phyloP scores from a whole-genome alignment of 2,888 invertebrate species.

The Chromoteleia sp. region DNA sequence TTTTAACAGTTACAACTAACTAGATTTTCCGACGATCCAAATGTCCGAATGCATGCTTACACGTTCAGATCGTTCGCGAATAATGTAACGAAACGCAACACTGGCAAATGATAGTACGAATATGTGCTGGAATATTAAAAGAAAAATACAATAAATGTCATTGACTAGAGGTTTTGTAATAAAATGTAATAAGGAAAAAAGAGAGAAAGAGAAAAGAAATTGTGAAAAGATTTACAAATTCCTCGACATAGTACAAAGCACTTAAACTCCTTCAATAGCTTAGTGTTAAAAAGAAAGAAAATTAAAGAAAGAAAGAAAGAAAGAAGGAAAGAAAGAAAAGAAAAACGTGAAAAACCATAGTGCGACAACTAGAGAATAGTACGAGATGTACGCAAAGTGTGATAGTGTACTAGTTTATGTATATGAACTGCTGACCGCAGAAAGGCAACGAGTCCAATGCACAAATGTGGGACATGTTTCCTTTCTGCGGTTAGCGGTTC shows the following conservation, averaged over 20 bases:
- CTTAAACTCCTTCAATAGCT: constrained; percentile 81
- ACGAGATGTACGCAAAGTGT: constrained; percentile 27
- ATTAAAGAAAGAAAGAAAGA: constrained; percentile 22
- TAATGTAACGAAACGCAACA: constrained; percentile 20
- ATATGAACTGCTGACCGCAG: no score
- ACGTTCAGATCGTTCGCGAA: constrained; percentile 18
- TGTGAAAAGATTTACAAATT: constrained; percentile 82
- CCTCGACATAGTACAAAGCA: constrained; percentile 85
- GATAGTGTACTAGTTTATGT: constrained; percentile 42
- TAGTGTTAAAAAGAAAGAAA: constrained; percentile 72
- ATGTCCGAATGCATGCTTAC: constrained; percentile 14
- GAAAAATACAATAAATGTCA: constrained; percentile 53
- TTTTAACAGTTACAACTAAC: constrained; percentile 25
- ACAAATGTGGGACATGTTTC: no score
- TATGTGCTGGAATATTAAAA: constrained; percentile 30
- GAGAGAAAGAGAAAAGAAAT: constrained; percentile 52
- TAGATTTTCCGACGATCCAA: constrained; percentile 24
- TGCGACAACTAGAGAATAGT: constrained; percentile 67
- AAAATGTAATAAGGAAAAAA: constrained; percentile 69
- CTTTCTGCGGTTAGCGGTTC: no score
- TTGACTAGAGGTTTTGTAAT: constrained; percentile 67
- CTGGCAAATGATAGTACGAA: constrained; percentile 31
- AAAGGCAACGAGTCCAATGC: no score
- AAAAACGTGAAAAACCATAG: constrained; percentile 70
- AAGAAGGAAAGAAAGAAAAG: constrained; percentile 49